phyloP scores from a whole-genome alignment of 2,113 vertebrate species.

The Uropsilus gracilis region DNA sequence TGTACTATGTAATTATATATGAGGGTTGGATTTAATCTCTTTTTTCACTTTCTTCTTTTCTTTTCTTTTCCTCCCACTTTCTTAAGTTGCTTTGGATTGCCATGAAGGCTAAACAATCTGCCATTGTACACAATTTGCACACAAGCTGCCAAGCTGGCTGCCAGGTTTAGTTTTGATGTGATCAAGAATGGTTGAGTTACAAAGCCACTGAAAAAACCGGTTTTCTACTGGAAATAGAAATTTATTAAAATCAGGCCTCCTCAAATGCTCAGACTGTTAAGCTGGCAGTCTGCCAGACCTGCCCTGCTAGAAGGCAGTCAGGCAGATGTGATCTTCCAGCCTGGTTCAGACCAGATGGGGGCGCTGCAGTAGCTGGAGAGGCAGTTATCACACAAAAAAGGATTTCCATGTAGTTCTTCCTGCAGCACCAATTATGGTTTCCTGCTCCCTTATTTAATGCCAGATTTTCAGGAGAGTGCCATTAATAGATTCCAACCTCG shows the following conservation, averaged over 20 bases:
- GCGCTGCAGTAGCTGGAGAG: background rate
- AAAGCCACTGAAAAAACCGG: slow-evolving; percentile 72
- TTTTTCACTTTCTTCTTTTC: slow-evolving; percentile 18
- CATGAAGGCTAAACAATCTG: slow-evolving; percentile 54
- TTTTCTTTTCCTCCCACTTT: background rate
- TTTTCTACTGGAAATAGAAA: slow-evolving; percentile 77
- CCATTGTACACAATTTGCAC: slow-evolving; percentile 61
- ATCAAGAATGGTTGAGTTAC: slow-evolving; percentile 70
- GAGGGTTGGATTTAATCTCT: background rate
- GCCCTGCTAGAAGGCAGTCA: background rate
- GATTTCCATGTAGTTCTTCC: background rate
- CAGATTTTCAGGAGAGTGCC: background rate
- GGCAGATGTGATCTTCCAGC: background rate
- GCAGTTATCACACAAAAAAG: background rate
- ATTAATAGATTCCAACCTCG: background rate
- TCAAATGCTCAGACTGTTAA: background rate
- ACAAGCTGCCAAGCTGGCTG: slow-evolving; percentile 59
- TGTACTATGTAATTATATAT: background rate
- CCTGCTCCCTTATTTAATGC: background rate
- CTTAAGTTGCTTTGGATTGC: slow-evolving; percentile 13
- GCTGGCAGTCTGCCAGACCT: slow-evolving; percentile 55
- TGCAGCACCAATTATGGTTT: background rate
- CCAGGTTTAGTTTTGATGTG: slow-evolving; percentile 63
- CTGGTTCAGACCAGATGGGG: background rate
- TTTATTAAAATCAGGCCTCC: slow-evolving; percentile 73